Evolutionary conservation across 2,113 vertebrate genomes (phyloP).

Genomic region (Colossoma macropomum): DNA sequence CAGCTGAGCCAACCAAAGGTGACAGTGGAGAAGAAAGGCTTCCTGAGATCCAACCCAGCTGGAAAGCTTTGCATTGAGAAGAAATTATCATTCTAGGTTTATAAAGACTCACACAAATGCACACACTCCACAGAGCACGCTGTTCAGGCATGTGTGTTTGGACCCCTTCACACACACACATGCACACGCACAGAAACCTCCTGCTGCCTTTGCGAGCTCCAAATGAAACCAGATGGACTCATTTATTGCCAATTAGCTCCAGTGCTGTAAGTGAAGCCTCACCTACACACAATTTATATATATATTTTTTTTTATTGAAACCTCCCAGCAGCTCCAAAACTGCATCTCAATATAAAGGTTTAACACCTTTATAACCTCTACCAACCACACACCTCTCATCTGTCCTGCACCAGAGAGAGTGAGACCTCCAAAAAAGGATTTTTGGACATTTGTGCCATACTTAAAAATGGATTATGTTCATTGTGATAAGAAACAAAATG

Average conservation of each 20-base stretch:
- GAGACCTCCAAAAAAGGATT: neutral
- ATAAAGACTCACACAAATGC: neutral
- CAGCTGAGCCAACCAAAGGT: too few relatives aligned
- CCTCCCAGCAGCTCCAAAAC: slow-evolving; percentile 59
- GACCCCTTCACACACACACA: slow-evolving; percentile 34
- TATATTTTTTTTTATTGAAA: slow-evolving; percentile 60
- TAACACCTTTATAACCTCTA: slow-evolving; percentile 39
- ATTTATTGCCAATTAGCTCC: slow-evolving; percentile 71
- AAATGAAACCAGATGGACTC: slow-evolving; percentile 67
- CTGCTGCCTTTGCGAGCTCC: slow-evolving; percentile 53
- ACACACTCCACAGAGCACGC: slow-evolving; percentile 15
- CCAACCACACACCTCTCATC: slow-evolving; percentile 24
- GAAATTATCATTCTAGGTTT: neutral
- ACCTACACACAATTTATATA: slow-evolving; percentile 61
- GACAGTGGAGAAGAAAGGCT: neutral
- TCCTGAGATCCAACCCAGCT: neutral
- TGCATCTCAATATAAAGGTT: slow-evolving; percentile 50
- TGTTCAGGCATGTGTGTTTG: slow-evolving; percentile 40
- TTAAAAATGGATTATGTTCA: too few relatives aligned
- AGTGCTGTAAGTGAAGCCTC: slow-evolving; percentile 63
- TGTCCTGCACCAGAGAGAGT: slow-evolving; percentile 1
- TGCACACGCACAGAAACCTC: slow-evolving; percentile 35
- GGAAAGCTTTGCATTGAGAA: too few relatives aligned
- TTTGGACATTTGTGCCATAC: too few relatives aligned
- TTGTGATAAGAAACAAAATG: too few relatives aligned